These are phyloP conservation scores for Herminia tarsipennalis DNA, from an alignment of 2,888 invertebrate genomes.

Conservation along the genomic window DNA sequence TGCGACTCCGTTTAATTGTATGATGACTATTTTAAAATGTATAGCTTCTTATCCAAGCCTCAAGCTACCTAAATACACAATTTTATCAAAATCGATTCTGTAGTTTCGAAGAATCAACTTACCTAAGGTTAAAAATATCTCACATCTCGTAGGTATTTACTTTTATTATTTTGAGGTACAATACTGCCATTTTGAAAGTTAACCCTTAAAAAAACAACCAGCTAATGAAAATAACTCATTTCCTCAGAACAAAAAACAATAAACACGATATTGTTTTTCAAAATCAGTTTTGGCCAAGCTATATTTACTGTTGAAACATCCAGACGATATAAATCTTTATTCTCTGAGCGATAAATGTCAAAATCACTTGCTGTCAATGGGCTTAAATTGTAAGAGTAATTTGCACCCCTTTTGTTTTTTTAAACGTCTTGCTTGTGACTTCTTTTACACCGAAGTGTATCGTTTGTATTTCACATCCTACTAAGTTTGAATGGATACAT, in stretches of 20 bases:
- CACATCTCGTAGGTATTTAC: no score
- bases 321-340: conserved; percentile 37
- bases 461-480: neutral
- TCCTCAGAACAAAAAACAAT: conserved; percentile 14
- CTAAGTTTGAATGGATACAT: neutral
- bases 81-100: no score
- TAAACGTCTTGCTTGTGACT: conserved; percentile 33
- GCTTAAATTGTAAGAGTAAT: conserved; percentile 49
- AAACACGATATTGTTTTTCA: conserved; percentile 19
- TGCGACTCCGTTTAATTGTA: no score
- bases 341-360: conserved; percentile 30
- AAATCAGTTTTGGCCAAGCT: conserved; percentile 30
- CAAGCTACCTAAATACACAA: no score
- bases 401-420: conserved; percentile 54
- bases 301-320: conserved; percentile 19
- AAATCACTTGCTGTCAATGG: conserved; percentile 32
- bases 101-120: no score
- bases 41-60: no score
- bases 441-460: conserved; percentile 35
- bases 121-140: no score
- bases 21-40: no score
- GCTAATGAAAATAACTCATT: conserved; percentile 13
- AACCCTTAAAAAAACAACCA: neutral
- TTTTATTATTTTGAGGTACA: no score
- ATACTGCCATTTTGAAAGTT: neutral